phyloP scores from a whole-genome alignment of 1,140 invertebrate species.

The Drosophila erecta region DNA sequence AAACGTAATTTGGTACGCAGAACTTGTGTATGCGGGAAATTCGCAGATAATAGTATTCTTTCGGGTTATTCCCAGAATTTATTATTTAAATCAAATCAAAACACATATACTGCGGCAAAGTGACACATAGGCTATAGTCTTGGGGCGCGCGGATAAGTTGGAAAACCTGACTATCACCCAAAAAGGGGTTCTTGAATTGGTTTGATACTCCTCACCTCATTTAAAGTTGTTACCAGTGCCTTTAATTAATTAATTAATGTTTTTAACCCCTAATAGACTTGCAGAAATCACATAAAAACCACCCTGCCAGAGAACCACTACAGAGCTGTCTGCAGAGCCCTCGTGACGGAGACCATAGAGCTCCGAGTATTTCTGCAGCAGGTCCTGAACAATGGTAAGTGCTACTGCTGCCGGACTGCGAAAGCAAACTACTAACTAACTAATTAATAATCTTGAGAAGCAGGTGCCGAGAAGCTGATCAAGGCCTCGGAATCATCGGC shows the following conservation, averaged over 20 bases:
- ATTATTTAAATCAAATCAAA: too few species aligned
- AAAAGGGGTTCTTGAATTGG: not conserved
- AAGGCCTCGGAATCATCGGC: conserved; percentile 86
- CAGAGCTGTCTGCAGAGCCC: conserved; percentile 94
- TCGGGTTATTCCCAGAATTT: conserved; percentile 20
- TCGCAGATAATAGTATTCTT: conserved; percentile 12
- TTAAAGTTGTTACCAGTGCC: too few species aligned
- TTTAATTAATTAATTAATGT: not conserved
- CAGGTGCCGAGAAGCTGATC: conserved; percentile 86
- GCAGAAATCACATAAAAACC: conserved; percentile 79
- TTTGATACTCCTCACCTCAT: not conserved
- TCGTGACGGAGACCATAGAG: conserved; percentile 95
- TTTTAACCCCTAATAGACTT: conserved; percentile 54
- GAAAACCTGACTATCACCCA: not conserved
- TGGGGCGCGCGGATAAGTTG: not conserved
- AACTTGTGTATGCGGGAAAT: conserved; percentile 4
- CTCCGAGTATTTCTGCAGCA: conserved; percentile 94
- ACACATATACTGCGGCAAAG: not conserved
- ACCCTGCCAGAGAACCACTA: conserved; percentile 91
- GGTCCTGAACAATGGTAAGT: conserved; percentile 87
- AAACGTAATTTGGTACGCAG: conserved; percentile 22
- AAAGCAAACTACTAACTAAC: conserved; percentile 5
- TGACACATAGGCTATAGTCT: not conserved
- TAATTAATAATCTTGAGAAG: conserved; percentile 2
- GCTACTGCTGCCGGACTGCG: not conserved